Conservation (phyloP, 1,140 invertebrate species). For the Drosophila repleta region DNA sequence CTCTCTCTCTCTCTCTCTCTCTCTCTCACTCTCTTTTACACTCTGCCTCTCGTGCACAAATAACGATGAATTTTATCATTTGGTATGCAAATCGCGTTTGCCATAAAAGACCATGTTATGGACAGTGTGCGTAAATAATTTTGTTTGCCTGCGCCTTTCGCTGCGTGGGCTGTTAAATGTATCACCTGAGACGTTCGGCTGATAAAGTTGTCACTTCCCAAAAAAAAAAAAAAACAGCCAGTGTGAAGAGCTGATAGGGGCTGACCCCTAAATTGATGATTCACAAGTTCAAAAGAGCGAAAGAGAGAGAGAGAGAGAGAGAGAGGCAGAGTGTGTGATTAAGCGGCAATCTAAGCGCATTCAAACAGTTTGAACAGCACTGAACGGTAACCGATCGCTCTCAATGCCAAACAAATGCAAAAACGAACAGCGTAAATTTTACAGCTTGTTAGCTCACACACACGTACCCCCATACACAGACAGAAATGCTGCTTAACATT, state of each 20-base stretch:
- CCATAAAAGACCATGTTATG: slow-evolving; percentile 55
- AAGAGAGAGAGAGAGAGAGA: neutral
- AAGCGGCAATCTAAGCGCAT: slow-evolving; percentile 1
- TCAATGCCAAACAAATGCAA: slow-evolving; percentile 6
- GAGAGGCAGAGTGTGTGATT: neutral
- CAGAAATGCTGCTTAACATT: slow-evolving; percentile 2
- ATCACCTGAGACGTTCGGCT: slow-evolving; percentile 46
- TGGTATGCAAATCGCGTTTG: slow-evolving; percentile 71
- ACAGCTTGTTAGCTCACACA: neutral
- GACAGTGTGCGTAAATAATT: slow-evolving; percentile 31
- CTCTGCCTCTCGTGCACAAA: slow-evolving; percentile 33
- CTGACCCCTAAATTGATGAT: slow-evolving; percentile 14
- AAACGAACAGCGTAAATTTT: slow-evolving; percentile 6
- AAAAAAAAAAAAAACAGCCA: too few relatives aligned
- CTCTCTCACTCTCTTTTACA: neutral
- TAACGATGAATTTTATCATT: slow-evolving; percentile 69
- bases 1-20: slow-evolving; percentile 7
- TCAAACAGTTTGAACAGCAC: slow-evolving; percentile 13
- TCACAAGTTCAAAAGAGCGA: slow-evolving; percentile 29
- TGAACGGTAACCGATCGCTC: slow-evolving; percentile 7
- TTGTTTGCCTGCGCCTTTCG: slow-evolving; percentile 12
- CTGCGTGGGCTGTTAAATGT: slow-evolving; percentile 39
- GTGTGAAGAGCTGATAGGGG: slow-evolving; percentile 4
- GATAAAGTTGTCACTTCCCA: slow-evolving; percentile 34
- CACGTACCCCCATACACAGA: neutral